Base-by-base conservation (phyloP, 2,888 invertebrate species). In the Exocentrus adspersus region DNA sequence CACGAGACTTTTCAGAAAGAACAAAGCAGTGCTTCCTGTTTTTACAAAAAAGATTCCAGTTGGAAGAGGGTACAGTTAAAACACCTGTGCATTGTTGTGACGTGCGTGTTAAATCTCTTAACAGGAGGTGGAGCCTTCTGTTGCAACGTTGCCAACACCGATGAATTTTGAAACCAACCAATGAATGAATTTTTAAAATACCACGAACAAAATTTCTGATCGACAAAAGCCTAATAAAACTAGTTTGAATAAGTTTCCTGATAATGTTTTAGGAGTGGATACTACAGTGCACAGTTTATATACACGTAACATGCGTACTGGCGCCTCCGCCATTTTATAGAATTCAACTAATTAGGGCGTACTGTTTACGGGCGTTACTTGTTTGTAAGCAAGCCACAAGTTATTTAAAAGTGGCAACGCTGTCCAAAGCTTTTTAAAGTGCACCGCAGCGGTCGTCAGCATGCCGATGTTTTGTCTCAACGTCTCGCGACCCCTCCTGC, bases 81-180 rank as follows among this genome's bases (percentile, higher is more conserved):
- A 54, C 54, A 54, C 54, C 54, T 54, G 54, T 54, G 54, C 54
- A 17, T 42, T 51, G 30, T 54, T 54, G 54, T 54, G 54, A 54
- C 54, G 54, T 42, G 54, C 54, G 43, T 54, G 42, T 42, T 54
- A 43, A 54, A 54, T 24, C 42, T 54, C 41, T 19, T n/a, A 37
- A 30, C 19, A 24, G 28, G 21, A 37, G 41, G 19, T 53, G 12
- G 14, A 16, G 7, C 41, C 37, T 12, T 12, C n/a, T 1, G 2
- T 16, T 1, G 41, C 54, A 19, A 19, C 19, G 43, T 54, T 54
- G 43, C 42, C 54, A 24, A 9, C 7, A 3, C 14, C 4, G 54
- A 42, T 0, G 42, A 4, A 28, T 7, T 28, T 28, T 42, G 16
- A 24, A 5, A 5, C 7, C 7, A 24, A 5, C 3, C 24, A 24